phyloP scores from a whole-genome alignment of 1,140 invertebrate species.

The Archegozetes longisetosus region DNA sequence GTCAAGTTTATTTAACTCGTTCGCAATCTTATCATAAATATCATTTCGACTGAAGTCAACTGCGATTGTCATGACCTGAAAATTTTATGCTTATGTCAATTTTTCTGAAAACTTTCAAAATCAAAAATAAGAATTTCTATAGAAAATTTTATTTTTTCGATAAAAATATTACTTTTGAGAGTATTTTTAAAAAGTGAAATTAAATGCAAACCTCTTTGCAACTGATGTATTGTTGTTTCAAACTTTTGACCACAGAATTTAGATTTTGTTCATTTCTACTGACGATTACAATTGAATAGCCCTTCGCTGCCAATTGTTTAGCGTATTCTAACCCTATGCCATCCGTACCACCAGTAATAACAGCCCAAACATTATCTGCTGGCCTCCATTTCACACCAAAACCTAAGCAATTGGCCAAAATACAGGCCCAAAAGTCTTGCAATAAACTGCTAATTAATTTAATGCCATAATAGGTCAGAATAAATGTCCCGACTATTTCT shows the following conservation, averaged over 20 bases:
- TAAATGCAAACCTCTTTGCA: constrained; percentile 3
- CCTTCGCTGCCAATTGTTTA: no score
- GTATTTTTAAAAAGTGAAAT: no score
- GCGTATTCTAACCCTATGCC: no score
- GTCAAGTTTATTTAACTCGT: neutral
- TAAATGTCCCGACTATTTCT: no score
- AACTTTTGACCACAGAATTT: neutral
- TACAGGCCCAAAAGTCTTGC: no score
- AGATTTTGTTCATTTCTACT: no score
- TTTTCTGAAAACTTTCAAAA: neutral
- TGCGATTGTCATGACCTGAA: neutral
- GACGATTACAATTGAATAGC: no score
- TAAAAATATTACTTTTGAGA: neutral
- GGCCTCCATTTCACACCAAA: constrained; percentile 26
- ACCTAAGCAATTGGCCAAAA: constrained; percentile 26
- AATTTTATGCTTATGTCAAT: neutral
- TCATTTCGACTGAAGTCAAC: constrained; percentile 13
- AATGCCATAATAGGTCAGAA: no score
- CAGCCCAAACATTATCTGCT: no score
- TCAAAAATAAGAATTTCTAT: neutral
- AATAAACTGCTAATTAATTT: no score
- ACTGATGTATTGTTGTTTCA: constrained; percentile 1
- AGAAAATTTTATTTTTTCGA: neutral
- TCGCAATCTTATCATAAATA: constrained; percentile 7
- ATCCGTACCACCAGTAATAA: no score